Evolutionary conservation across 2,113 vertebrate genomes (phyloP), one percentile per base, ranked within the genome.

Genomic region (Sorex fumeus): DNA sequence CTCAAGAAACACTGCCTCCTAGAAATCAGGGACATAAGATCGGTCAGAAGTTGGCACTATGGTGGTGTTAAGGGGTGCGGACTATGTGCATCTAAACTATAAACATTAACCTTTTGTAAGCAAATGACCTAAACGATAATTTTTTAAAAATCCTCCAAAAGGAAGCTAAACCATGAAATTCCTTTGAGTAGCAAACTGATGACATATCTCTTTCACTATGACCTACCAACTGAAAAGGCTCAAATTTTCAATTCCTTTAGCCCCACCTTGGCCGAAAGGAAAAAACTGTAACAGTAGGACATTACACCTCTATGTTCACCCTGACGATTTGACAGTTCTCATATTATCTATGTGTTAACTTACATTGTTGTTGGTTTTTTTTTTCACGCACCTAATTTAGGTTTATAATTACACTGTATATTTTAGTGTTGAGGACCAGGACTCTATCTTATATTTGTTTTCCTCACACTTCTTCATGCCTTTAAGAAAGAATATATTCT

Each of bases 401-500:
- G 10, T 71, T n/a, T 62, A 36, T 89, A 91, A 92, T 76, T 74
- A 90, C 27, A 93, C 62, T 81, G 30, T 64, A 90, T 25, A 86
- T 60, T 60, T 67, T 88, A 57, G 81, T 6, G 30, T 1, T 66
- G 66, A 96, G 34, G 47, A 40, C 11, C 27, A 90, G 43, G 15
- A 84, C 53, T 83, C 3, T 78, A 53, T 27, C 60, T 87, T 70
- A 89, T 8, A 82, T 78, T 87, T 95, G 53, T 85, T 83, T 94
- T 89, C 69, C 84, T 90, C 64, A 87, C 10, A 64, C n/a, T 74
- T 62, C 76, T 69, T 83, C 83, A 81, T 72, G 67, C 70, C 84
- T 93, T 93, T 92, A 93, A 94, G 50, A 83, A 36, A 92, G 12
- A 86, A 85, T 40, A 79, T 47, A 88, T 50, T 70, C 40, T 36